Conservation (phyloP, 2,888 invertebrate species). For the Melieria picta region DNA sequence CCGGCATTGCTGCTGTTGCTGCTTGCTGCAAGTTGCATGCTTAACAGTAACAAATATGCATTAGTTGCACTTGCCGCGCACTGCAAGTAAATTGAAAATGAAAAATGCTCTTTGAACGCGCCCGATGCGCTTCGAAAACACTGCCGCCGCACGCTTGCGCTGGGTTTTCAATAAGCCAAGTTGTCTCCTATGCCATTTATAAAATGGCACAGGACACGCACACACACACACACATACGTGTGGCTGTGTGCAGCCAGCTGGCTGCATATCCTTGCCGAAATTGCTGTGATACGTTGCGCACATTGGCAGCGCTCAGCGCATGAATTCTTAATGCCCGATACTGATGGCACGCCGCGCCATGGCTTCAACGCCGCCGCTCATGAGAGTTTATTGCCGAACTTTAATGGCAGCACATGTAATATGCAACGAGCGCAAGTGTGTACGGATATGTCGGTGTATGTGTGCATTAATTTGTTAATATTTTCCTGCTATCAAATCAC, state of each 20-base stretch:
- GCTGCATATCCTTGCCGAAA: neutral
- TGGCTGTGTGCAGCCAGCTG: neutral
- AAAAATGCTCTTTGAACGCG: conserved; percentile 14
- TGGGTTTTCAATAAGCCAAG: too few relatives aligned
- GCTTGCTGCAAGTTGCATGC: neutral
- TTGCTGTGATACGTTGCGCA: too few relatives aligned
- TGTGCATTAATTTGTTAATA: too few relatives aligned
- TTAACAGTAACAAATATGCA: conserved; percentile 5
- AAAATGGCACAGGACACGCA: neutral
- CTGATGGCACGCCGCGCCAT: too few relatives aligned
- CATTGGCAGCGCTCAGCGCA: too few relatives aligned
- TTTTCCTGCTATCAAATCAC: too few relatives aligned
- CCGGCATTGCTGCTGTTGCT: neutral
- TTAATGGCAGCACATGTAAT: conserved; percentile 18
- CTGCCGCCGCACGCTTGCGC: too few relatives aligned
- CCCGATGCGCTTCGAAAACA: neutral
- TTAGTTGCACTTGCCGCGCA: conserved; percentile 2
- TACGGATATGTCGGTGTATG: too few relatives aligned
- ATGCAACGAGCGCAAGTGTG: too few relatives aligned
- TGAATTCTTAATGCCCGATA: too few relatives aligned
- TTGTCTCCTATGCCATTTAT: too few relatives aligned
- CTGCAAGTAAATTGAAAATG: conserved; percentile 17
- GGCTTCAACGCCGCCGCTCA: neutral
- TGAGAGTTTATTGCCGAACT: neutral
- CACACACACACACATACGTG: neutral